A percentile compares a stretch with the other conserved stretches of the same genome.
phyloP scores from a whole-genome alignment of 2,888 invertebrate genomes.

The Ferdinandea cuprea region DNA sequence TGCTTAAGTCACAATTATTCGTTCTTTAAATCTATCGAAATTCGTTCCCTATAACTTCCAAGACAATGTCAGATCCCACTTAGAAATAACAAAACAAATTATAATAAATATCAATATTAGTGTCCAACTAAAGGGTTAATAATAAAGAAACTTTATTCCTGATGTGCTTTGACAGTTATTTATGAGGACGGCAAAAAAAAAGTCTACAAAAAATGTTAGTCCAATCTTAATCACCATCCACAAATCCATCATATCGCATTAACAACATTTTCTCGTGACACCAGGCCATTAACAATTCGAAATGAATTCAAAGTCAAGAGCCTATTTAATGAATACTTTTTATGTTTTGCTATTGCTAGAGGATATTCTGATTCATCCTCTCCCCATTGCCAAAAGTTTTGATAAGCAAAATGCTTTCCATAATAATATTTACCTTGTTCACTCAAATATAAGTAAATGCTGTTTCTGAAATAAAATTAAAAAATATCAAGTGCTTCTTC shows the following conservation, averaged over 20 bases:
- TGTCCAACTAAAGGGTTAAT: too few relatives aligned
- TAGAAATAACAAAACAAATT: too few relatives aligned
- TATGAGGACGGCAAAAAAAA: too few relatives aligned
- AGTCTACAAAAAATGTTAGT: too few relatives aligned
- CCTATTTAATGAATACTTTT: constrained; percentile 4
- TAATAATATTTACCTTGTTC: constrained; percentile 34
- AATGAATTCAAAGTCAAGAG: constrained; percentile 18
- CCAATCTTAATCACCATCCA: too few relatives aligned
- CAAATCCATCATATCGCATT: constrained; percentile 9
- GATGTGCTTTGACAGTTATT: too few relatives aligned
- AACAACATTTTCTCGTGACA: constrained; percentile 18
- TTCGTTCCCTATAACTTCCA: too few relatives aligned
- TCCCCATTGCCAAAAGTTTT: neutral
- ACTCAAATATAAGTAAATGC: constrained; percentile 15
- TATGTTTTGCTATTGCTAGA: neutral
- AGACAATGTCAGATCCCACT: too few relatives aligned
- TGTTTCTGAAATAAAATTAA: constrained; percentile 14
- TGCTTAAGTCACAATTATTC: too few relatives aligned
- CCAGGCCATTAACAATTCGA: constrained; percentile 24
- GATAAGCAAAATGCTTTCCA: constrained; percentile 3
- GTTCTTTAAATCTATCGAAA: too few relatives aligned
- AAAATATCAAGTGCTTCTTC: constrained; percentile 35
- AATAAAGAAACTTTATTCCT: too few relatives aligned
- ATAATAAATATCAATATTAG: too few relatives aligned
- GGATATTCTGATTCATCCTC: constrained; percentile 17